Evolutionary conservation across 2,888 invertebrate genomes (phyloP).

Genomic region (Pseudococcus longispinus): DNA sequence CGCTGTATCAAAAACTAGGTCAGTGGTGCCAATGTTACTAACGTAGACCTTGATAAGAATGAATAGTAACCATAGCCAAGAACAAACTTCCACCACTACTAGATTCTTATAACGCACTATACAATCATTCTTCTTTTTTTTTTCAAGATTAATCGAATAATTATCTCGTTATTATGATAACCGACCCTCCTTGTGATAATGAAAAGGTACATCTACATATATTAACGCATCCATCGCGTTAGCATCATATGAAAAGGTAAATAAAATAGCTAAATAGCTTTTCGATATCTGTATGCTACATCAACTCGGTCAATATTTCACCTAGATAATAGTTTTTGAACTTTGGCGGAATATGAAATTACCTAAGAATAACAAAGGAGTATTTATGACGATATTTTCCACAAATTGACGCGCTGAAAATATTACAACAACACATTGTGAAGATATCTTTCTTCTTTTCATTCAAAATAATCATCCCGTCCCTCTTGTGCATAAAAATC

Average conservation of each 20-base stretch:
- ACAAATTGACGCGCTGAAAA: no score
- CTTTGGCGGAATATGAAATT: neutral
- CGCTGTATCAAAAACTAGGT: conserved; percentile 51
- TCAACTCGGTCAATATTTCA: neutral
- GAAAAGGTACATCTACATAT: neutral
- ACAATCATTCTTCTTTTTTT: conserved; percentile 14
- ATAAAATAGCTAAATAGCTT: neutral
- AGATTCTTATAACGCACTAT: neutral
- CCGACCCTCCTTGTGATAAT: neutral
- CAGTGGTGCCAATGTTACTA: conserved; percentile 56
- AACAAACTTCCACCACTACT: conserved; percentile 48
- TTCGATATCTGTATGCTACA: neutral
- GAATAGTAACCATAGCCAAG: conserved; percentile 54
- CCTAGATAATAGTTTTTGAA: neutral
- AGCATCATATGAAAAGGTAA: no score
- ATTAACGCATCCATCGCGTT: neutral
- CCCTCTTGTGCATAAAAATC: no score
- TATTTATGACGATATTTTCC: no score
- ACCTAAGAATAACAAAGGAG: neutral
- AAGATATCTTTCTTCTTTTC: no score
- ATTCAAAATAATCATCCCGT: no score
- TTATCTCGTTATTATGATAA: conserved; percentile 21
- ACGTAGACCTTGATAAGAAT: conserved; percentile 53
- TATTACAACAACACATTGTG: no score
- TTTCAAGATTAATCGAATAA: conserved; percentile 41